phyloP scores from a whole-genome alignment of 2,113 vertebrate genomes.

The Psettodes erumei region DNA sequence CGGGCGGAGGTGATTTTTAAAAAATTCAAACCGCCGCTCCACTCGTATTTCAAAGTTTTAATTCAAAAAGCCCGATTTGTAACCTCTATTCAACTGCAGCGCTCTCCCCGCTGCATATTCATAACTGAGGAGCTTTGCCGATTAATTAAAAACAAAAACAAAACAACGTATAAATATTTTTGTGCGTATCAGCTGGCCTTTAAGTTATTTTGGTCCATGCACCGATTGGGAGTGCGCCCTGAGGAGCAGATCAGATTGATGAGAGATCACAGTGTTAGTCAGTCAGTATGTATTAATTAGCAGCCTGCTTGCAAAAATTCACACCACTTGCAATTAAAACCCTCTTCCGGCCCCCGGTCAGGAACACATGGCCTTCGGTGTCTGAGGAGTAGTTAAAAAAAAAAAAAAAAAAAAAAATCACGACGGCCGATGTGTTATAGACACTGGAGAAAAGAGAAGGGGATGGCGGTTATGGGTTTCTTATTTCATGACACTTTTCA shows the following conservation, averaged over 20 bases:
- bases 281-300: slow-evolving; percentile 11
- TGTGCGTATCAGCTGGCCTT: neutral
- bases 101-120: no score
- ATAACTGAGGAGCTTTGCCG: neutral
- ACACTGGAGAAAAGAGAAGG: neutral
- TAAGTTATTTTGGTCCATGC: neutral
- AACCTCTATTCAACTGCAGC: neutral
- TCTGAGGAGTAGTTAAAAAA: neutral
- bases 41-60: neutral
- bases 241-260: slow-evolving; percentile 20
- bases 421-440: slow-evolving; percentile 14
- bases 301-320: slow-evolving; percentile 13
- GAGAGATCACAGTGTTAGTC: slow-evolving; percentile 21
- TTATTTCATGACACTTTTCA: slow-evolving; percentile 18
- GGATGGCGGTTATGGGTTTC: no score
- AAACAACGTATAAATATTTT: neutral
- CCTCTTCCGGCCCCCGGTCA: neutral
- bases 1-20: neutral
- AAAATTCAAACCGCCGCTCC: neutral
- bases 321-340: slow-evolving; percentile 5
- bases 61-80: neutral
- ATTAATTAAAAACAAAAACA: neutral
- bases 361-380: neutral
- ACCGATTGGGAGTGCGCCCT: neutral
- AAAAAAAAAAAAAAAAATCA: slow-evolving; percentile 9